Evolutionary conservation across 2,113 vertebrate genomes (phyloP), one percentile per base, ranked within the genome.

Genomic region (Nothoprocta pentlandii): DNA sequence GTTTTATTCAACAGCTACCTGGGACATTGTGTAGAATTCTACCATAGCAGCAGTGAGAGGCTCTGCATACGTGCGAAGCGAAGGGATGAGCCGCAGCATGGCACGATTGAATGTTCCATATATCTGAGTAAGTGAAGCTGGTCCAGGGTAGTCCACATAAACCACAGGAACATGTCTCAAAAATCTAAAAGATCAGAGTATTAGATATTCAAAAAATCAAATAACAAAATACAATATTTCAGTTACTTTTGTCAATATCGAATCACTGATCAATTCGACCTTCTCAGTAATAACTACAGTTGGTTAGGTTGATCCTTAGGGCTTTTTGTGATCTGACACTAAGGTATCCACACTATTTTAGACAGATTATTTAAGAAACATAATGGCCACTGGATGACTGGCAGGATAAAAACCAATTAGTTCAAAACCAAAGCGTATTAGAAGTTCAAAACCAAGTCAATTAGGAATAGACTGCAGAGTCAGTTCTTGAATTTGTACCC

Each of bases 21-120:
- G 99, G 73, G 99, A 99, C 99, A 99, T 99, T 46, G 98, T 99
- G 96, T 99, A 99, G 97, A 99, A 99, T 94, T 99, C 99, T 42
- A 99, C 99, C 99, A 99, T 99, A 78, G 99, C 99, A 13, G 99
- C 99, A 2, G 99, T 99, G 51, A 99, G 99, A 2, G 99, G 99
- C 56, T 99, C 99, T 1, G 99, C 99, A 0, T 99, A 99, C 0
- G 99, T 99, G 61, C 99, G 98, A 28, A 99, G 98, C 0, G 99
- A 99, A 0, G 99, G 99, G 91, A 99, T 99, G 83, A 99, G 98
- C 39, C 99, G 97, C 71, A 99, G 98, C 99, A 99, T 99, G 87
- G 99, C 99, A 13, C 99, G 98, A 94, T 99, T 99, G 96, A 99
- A 99, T 15, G 99, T 99, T 87, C 99, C 99, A 12, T 99, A 99